Evolutionary conservation across 2,113 vertebrate genomes (phyloP), one percentile per base, ranked within the genome.

Genomic region (Verasper variegatus): DNA sequence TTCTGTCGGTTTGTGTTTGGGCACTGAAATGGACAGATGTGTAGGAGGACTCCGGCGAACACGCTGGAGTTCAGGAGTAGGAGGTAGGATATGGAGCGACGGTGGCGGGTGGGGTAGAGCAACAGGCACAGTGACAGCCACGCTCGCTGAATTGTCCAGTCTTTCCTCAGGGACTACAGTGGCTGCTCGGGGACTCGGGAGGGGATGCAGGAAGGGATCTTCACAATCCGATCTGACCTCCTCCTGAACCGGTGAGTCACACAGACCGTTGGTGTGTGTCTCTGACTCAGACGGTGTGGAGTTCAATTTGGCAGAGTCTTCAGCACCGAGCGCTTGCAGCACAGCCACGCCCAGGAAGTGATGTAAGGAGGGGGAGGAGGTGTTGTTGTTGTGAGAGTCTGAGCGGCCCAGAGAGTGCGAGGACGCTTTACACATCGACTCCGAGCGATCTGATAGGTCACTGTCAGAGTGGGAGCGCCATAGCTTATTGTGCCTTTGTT

Each of bases 381-480:
- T 93, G 84, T 94, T 95, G 90, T 91, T 96, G 81, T 96, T 95
- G 71, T 95, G 95, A 4, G 96, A 88, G 80, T 93, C 81, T 0
- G 91, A 86, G 76, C 65, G 86, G 47, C 70, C 78, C 83, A 92
- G 76, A 0, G 78, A 80, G 17, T 80, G 88, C 12, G 88, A 71
- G 2, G 86, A 63, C 5, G 81, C 18, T 68, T 89, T 94, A 24
- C 87, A 89, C 67, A 94, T 92, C 15, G 94, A 89, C 71, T 96
- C 95, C 0, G 95, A 95, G 23, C 95, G 95, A 76, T 97, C 97
- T 0, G 97, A 98, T 37, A 99, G 95, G 88, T 99, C 96, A 0
- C 97, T 95, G 68, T 98, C 98, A 0, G 97, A 99, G 92, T 98
- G 98, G 0, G 97, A 99, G 68, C 97, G 95, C 98, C 98, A 99